Percentiles rank a stretch among this genome's conserved stretches.
phyloP scores from a whole-genome alignment of 2,888 invertebrate species.

The Tipula confusa region DNA sequence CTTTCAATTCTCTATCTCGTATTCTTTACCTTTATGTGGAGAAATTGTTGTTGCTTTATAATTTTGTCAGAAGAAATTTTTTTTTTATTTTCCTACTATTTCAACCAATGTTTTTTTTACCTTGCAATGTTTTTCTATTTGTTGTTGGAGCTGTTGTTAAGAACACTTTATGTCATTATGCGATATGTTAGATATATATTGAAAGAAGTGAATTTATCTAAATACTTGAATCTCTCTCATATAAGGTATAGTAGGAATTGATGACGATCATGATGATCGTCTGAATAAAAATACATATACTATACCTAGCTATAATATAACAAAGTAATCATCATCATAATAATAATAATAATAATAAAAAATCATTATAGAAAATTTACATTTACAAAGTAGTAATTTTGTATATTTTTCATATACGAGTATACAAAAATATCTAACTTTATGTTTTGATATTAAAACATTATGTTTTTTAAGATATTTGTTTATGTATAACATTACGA shows the following conservation, averaged over 20 bases:
- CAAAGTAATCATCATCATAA: neutral
- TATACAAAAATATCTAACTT: neutral
- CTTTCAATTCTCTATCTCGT: neutral
- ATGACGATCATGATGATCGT: neutral
- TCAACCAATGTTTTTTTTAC: neutral
- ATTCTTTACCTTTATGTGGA: neutral
- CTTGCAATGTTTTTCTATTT: neutral
- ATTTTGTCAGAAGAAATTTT: neutral
- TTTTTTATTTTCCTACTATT: neutral
- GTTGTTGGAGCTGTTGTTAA: neutral
- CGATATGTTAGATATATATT: neutral
- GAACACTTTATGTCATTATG: neutral
- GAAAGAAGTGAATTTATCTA: neutral
- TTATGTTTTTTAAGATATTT: neutral
- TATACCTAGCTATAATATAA: no score
- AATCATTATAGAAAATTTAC: constrained; percentile 6
- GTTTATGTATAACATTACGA: neutral
- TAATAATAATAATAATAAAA: neutral
- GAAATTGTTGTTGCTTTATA: neutral
- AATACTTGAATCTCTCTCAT: neutral
- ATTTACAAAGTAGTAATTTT: neutral
- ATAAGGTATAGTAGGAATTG: neutral
- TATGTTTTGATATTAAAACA: neutral
- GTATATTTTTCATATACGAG: neutral
- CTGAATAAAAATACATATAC: no score